phyloP scores from a whole-genome alignment of 2,113 vertebrate genomes.

The Diphyllodes magnificus region DNA sequence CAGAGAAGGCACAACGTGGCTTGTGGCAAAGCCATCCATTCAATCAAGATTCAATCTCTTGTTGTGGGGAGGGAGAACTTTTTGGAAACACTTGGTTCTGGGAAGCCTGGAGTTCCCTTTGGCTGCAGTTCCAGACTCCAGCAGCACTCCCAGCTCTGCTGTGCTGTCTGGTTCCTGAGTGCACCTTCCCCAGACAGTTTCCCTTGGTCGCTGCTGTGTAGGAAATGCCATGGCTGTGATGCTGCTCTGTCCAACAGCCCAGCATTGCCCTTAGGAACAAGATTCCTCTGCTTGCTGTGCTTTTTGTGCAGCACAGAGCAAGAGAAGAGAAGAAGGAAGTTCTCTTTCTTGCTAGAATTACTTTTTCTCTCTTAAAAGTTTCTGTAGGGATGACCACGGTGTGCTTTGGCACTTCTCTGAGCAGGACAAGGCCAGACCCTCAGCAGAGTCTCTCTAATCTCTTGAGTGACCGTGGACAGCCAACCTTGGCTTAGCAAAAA shows the following conservation, averaged over 20 bases:
- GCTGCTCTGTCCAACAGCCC: background rate
- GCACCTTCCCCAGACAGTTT: background rate
- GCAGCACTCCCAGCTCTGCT: background rate
- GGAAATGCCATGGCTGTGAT: background rate
- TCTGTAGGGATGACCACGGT: background rate
- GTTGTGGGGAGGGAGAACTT: background rate
- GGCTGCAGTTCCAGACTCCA: background rate
- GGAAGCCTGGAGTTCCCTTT: background rate
- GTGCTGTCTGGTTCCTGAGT: background rate
- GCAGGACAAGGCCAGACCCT: background rate
- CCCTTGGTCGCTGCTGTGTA: background rate
- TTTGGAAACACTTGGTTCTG: background rate
- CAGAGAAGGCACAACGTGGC: background rate
- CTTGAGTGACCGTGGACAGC: background rate
- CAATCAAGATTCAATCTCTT: background rate
- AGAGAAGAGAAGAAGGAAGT: background rate
- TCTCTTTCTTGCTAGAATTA: background rate
- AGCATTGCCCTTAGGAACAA: fast-evolving
- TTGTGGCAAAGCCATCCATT: background rate
- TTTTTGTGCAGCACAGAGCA: background rate
- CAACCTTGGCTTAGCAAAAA: background rate
- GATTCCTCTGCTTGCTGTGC: background rate
- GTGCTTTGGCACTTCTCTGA: background rate
- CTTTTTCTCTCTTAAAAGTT: background rate
- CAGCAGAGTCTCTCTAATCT: background rate